Evolutionary conservation across 2,797 vertebrate genomes (phyloP).

Genomic region (Sitta carolinensis): DNA sequence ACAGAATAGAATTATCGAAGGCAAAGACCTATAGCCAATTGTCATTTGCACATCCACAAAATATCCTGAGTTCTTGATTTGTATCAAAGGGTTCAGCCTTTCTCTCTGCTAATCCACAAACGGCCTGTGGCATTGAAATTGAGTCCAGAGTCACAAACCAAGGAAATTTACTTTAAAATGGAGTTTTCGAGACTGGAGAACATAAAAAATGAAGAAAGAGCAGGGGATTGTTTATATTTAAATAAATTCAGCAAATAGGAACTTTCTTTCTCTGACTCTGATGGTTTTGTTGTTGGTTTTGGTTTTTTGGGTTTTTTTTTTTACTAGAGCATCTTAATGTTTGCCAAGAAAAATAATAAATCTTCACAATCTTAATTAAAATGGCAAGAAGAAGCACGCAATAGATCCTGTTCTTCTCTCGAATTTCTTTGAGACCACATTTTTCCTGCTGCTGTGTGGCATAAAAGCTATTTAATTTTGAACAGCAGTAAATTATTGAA

Average conservation of each 20-base stretch:
- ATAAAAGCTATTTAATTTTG: background rate
- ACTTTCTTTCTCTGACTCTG: background rate
- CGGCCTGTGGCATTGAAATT: background rate
- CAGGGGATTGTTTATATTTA: background rate
- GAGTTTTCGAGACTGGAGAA: background rate
- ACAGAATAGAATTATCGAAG: background rate
- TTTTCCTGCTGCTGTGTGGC: background rate
- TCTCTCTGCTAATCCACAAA: background rate
- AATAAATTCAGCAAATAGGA: background rate
- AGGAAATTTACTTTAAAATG: background rate
- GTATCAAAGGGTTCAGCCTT: background rate
- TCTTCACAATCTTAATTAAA: background rate
- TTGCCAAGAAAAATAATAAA: background rate
- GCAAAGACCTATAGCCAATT: background rate
- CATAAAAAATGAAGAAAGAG: background rate
- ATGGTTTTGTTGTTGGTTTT: background rate
- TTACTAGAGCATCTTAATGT: background rate
- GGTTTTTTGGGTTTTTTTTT: background rate
- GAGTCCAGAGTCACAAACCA: background rate
- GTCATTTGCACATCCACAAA: background rate
- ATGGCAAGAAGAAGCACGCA: background rate
- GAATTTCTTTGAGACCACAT: background rate
- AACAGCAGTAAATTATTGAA: background rate
- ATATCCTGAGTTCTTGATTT: background rate
- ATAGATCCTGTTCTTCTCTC: background rate